Conservation (phyloP, 2,888 invertebrate genomes). For the Aquatica leii region DNA sequence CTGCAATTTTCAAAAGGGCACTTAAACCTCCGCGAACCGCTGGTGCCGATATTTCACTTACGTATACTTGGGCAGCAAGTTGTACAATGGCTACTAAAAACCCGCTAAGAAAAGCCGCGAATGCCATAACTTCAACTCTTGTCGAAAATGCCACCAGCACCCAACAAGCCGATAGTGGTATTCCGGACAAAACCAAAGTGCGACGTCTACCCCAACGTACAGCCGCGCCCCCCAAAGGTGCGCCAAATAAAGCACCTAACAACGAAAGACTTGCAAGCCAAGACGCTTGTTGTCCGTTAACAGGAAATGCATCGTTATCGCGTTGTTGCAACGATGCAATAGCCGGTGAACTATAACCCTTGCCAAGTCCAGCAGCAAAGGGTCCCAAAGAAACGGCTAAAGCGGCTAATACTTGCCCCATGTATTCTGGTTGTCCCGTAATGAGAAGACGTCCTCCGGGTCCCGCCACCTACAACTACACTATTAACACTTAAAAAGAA, state of each 20-base stretch:
- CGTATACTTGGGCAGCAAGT: conserved; percentile 72
- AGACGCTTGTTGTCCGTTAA: conserved; percentile 78
- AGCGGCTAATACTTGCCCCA: conserved; percentile 75
- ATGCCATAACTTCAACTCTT: conserved; percentile 80
- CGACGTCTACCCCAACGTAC: conserved; percentile 77
- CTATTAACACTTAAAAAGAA: conserved; percentile 10
- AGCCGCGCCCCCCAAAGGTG: conserved; percentile 79
- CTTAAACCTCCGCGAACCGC: conserved; percentile 87
- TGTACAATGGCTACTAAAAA: conserved; percentile 60
- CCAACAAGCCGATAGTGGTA: conserved; percentile 84
- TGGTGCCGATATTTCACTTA: conserved; percentile 89
- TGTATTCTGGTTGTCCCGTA: conserved; percentile 55
- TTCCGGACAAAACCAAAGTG: conserved; percentile 74
- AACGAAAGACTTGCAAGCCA: conserved; percentile 85
- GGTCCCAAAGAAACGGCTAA: conserved; percentile 82
- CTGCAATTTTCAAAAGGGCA: conserved; percentile 84
- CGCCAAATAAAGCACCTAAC: conserved; percentile 81
- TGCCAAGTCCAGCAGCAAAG: conserved; percentile 80
- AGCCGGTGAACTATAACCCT: conserved; percentile 85
- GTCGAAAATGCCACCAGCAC: conserved; percentile 80
- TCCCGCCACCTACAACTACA: conserved; percentile 51
- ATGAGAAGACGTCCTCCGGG: conserved; percentile 55
- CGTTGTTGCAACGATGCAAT: conserved; percentile 74
- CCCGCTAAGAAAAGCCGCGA: conserved; percentile 86
- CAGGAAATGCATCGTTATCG: conserved; percentile 71